Evolutionary conservation across 2,797 vertebrate species (phyloP).

Genomic region (Peromyscus nudipes): DNA sequence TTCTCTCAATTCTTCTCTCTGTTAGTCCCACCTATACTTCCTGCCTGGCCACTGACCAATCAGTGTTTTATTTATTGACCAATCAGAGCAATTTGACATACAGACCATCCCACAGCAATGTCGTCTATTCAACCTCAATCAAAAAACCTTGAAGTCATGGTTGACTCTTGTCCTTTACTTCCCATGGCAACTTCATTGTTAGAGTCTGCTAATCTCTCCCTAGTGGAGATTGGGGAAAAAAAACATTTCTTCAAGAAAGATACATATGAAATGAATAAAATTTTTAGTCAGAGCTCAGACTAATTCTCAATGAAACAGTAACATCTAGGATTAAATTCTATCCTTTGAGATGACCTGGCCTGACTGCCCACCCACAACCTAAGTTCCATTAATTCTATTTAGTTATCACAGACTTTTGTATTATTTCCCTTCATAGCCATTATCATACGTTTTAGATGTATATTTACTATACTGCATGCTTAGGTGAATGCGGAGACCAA

Average conservation of each 20-base stretch:
- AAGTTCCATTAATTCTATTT: not conserved
- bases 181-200: not conserved
- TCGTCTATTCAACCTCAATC: not conserved
- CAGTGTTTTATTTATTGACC: no score
- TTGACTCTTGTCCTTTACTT: not conserved
- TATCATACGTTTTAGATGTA: not conserved
- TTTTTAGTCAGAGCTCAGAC: not conserved
- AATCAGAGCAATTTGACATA: no score
- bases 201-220: not conserved
- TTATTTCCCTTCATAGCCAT: not conserved
- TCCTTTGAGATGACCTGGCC: not conserved
- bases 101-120: not conserved
- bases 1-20: no score
- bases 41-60: no score
- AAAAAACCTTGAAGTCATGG: not conserved
- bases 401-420: not conserved
- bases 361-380: not conserved
- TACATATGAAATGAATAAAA: slow-evolving; percentile 22
- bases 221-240: not conserved
- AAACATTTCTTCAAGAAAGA: not conserved
- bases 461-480: not conserved
- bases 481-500: not conserved
- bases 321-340: slow-evolving; percentile 15
- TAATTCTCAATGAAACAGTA: slow-evolving; percentile 46
- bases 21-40: no score